A percentile compares a stretch with the other conserved stretches of the same genome.
Conservation (phyloP, 2,797 vertebrate species). For the Bufotes viridis region DNA sequence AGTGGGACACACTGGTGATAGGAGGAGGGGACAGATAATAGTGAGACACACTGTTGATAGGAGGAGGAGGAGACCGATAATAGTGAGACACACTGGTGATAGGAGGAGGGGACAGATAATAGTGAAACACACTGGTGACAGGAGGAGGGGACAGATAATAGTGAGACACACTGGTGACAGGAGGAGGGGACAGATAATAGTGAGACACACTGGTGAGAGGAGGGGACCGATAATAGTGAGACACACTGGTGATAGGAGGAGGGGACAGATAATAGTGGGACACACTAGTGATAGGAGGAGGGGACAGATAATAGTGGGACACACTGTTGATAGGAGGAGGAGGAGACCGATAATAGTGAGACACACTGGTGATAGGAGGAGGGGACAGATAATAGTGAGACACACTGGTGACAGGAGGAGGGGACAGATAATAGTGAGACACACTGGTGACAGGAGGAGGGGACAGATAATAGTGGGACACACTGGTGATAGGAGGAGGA, state of each 20-base stretch:
- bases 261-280: neutral
- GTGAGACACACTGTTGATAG: too few species aligned
- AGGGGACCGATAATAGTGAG: too few species aligned
- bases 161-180: neutral
- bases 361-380: neutral
- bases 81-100: neutral
- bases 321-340: neutral
- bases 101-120: neutral
- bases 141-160: constrained; percentile 15
- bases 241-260: too few species aligned
- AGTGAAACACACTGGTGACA: neutral
- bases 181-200: neutral
- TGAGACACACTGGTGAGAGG: neutral
- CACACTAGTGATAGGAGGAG: neutral
- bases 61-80: too few species aligned
- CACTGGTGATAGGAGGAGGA: too few species aligned
- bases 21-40: too few species aligned
- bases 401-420: too few species aligned
- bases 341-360: neutral
- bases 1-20: too few species aligned
- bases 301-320: neutral
- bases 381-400: too few species aligned
- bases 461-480: too few species aligned
- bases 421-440: too few species aligned
- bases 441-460: too few species aligned